Evolutionary conservation across 2,888 invertebrate species (phyloP).

Genomic region (Rhagonycha fulva): DNA sequence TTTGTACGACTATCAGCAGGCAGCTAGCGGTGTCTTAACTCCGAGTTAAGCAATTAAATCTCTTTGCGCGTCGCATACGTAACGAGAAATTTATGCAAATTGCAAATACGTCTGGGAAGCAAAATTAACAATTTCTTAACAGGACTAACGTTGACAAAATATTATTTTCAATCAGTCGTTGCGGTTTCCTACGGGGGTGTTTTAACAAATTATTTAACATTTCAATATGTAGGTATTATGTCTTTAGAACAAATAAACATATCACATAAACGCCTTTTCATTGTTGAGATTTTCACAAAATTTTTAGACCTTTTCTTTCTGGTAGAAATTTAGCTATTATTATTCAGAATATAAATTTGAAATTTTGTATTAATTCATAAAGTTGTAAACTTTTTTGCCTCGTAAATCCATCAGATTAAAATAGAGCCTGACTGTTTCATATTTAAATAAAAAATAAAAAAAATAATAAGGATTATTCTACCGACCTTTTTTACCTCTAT

Average conservation of each 20-base stretch:
- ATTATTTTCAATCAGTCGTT: constrained; percentile 17
- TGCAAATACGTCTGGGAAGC: constrained; percentile 44
- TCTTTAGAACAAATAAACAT: background rate
- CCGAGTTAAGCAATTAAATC: constrained; percentile 52
- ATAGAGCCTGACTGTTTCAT: background rate
- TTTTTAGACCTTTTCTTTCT: background rate
- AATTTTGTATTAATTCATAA: background rate
- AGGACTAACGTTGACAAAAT: constrained; percentile 23
- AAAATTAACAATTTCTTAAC: constrained; percentile 43
- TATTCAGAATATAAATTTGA: background rate
- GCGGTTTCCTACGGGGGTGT: background rate
- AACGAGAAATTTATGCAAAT: constrained; percentile 52
- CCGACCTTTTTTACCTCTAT: too few relatives aligned
- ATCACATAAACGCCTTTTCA: background rate
- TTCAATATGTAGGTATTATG: background rate
- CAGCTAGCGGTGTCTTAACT: constrained; percentile 49
- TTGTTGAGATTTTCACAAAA: background rate
- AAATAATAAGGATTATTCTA: background rate
- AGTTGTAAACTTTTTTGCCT: background rate
- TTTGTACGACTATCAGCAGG: constrained; percentile 46
- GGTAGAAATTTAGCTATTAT: background rate
- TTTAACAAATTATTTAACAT: background rate
- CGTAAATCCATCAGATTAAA: background rate
- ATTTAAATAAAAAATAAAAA: background rate
- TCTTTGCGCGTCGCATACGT: constrained; percentile 51